These are phyloP conservation scores for Manacus vitellinus DNA, from an alignment of 2,113 vertebrate species.

Conservation along the genomic window DNA sequence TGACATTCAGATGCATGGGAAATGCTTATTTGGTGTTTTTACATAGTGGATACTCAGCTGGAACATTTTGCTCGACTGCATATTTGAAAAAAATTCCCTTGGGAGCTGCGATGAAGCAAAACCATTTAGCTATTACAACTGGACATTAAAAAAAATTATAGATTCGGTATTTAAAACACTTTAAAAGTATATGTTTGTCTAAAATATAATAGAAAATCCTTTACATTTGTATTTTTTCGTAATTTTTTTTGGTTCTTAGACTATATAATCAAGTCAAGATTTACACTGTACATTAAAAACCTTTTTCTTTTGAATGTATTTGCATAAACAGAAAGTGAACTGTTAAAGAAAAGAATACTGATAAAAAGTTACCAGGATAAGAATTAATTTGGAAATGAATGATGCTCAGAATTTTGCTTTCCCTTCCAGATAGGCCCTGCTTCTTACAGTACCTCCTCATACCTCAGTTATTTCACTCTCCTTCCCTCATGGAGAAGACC, in stretches of 20 bases:
- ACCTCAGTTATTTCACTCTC: slow-evolving; percentile 35
- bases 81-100: slow-evolving; percentile 60
- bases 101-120: slow-evolving; percentile 52
- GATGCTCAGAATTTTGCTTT: slow-evolving; percentile 49
- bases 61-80: slow-evolving; percentile 38
- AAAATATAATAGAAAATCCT: slow-evolving; percentile 80
- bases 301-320: slow-evolving; percentile 59
- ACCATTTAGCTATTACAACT: slow-evolving; percentile 45
- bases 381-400: slow-evolving; percentile 57
- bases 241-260: slow-evolving; percentile 70
- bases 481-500: background rate
- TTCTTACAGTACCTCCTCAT: background rate
- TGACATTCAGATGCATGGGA: slow-evolving; percentile 35
- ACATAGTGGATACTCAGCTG: slow-evolving; percentile 42
- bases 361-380: slow-evolving; percentile 54
- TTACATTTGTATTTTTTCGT: slow-evolving; percentile 63
- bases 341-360: slow-evolving; percentile 66
- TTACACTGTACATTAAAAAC: slow-evolving; percentile 68
- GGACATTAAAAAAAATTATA: slow-evolving; percentile 63
- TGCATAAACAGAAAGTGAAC: slow-evolving; percentile 58
- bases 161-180: slow-evolving; percentile 77
- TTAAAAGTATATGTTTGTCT: slow-evolving; percentile 74
- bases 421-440: slow-evolving; percentile 42
- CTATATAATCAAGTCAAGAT: slow-evolving; percentile 64
- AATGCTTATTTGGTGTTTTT: slow-evolving; percentile 30